Evolutionary conservation across 2,797 vertebrate genomes (phyloP), one percentile per base, ranked within the genome.

Genomic region (Sylvia borin): DNA sequence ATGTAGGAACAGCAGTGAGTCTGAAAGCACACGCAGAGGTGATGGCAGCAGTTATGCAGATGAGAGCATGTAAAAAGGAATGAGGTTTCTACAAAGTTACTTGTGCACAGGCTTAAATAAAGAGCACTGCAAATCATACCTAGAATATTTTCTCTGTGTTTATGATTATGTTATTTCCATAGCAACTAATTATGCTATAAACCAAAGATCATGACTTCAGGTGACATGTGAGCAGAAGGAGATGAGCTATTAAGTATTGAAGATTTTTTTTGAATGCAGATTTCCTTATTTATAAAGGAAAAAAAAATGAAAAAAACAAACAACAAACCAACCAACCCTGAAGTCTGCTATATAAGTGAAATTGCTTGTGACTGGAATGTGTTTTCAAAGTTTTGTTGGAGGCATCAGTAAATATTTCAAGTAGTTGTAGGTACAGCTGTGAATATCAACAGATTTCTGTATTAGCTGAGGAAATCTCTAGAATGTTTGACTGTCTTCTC

Each of bases 181-280:
- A 95, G 96, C 91, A 95, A 96, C 91, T 96, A 95, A 96, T 93
- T 95, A 64, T 87, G 80, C 94, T 34, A 93, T 96, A 96, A 96
- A 96, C 64, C 77, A 94, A 93, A 96, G 96, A 94, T 92, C 95
- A 92, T 95, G 93, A 96, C 83, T 96, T 96, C 77, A 96, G 90
- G 94, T 96, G 92, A 83, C 90, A 73, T 90, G 85, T 90, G 90
- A 96, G 91, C 95, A 96, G 92, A 92, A 93, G 92, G 90, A 92
- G 95, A 95, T 64, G 91, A 94, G 91, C 95, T 94, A 78, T 95
- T 94, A 84, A 88, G 38, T 76, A 76, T 3, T 57, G 73, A 84
- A 94, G 79, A 50, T 82, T 32, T 78, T 75, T 72, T 86, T 16
- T 0, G 1, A 10, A 92, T 92, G 95, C 60, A 90, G 40, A 94